These are phyloP conservation scores for Macaca nemestrina DNA, from an alignment of 2,113 vertebrate species.

Conservation along the genomic window DNA sequence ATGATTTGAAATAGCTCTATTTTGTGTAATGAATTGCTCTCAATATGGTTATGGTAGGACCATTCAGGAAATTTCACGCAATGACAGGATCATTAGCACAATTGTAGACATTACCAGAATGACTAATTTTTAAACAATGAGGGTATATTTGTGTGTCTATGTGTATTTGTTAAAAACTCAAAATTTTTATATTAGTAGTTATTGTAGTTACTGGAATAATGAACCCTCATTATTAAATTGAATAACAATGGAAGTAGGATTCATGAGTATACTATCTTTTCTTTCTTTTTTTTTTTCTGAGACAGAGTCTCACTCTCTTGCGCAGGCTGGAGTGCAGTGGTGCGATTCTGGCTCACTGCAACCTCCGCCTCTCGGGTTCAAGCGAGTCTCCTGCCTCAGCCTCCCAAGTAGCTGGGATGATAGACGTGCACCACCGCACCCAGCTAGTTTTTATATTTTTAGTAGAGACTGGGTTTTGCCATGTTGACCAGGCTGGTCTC, in stretches of 20 bases:
- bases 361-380: too few species aligned
- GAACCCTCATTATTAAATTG: constrained; percentile 9
- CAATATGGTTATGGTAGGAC: not conserved
- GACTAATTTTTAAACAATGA: not conserved
- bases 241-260: not conserved
- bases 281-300: too few species aligned
- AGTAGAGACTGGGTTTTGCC: too few species aligned
- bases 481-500: too few species aligned
- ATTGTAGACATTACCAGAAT: not conserved
- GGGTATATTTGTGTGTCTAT: not conserved
- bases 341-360: too few species aligned
- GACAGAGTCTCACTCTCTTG: too few species aligned
- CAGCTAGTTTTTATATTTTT: too few species aligned
- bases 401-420: too few species aligned
- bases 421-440: too few species aligned
- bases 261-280: not conserved
- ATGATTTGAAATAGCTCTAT: not conserved
- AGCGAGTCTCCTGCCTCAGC: too few species aligned
- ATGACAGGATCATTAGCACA: not conserved
- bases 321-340: too few species aligned
- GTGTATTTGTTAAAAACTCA: not conserved
- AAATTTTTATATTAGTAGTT: not conserved
- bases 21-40: constrained; percentile 16
- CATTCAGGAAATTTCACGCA: not conserved
- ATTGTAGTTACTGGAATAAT: not conserved